phyloP scores from a whole-genome alignment of 2,113 vertebrate species.

The Greenwoodochromis staneri region DNA sequence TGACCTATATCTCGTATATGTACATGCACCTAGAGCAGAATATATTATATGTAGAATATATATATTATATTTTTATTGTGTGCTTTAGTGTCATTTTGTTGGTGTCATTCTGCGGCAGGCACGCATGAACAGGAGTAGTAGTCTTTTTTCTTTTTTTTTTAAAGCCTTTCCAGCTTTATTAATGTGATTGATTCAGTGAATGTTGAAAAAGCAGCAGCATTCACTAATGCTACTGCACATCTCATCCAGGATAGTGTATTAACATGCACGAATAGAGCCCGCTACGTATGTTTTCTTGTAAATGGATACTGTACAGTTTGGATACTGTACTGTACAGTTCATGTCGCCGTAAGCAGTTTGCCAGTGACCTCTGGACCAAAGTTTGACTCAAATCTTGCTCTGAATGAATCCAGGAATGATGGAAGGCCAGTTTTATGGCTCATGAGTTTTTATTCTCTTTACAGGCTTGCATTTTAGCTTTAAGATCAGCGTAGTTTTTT shows the following conservation, averaged over 20 bases:
- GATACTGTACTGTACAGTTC: background rate
- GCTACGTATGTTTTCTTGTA: background rate
- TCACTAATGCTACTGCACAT: background rate
- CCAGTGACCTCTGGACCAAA: constrained; percentile 38
- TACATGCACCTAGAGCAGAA: background rate
- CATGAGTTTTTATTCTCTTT: background rate
- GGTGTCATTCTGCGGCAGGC: constrained; percentile 77
- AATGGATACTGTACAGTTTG: background rate
- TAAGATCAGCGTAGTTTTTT: background rate
- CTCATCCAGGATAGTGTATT: constrained; percentile 21
- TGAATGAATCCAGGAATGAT: constrained; percentile 5
- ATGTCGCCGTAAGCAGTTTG: background rate
- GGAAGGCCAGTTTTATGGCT: constrained; percentile 69
- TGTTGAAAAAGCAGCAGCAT: constrained; percentile 1
- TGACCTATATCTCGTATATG: background rate
- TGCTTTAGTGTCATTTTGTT: constrained; percentile 70
- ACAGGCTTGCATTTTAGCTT: background rate
- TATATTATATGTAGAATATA: background rate
- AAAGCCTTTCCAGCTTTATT: constrained; percentile 6
- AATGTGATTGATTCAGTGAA: constrained; percentile 9
- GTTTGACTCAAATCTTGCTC: constrained; percentile 25
- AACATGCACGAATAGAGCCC: constrained; percentile 11
- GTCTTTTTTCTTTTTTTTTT: background rate
- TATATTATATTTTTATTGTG: constrained; percentile 55
- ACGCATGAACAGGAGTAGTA: constrained; percentile 48